Conservation (phyloP, 2,113 vertebrate genomes). For the Physeter macrocephalus region DNA sequence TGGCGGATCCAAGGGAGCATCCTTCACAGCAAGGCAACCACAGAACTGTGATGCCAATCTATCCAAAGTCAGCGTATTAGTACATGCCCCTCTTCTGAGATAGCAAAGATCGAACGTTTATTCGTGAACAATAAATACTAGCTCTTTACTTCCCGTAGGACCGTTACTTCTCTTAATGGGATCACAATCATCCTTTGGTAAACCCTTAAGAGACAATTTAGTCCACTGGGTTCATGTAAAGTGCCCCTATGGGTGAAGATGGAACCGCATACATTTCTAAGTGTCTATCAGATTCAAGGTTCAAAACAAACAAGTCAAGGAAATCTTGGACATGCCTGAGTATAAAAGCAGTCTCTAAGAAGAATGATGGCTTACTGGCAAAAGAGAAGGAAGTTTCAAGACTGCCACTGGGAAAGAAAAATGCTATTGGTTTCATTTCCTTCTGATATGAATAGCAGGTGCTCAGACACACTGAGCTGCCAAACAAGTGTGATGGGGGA, state of each 20-base stretch:
- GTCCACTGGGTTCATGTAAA: not conserved
- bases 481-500: not conserved
- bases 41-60: not conserved
- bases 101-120: not conserved
- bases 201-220: not conserved
- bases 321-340: not conserved
- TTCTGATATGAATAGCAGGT: slow-evolving; percentile 53
- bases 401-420: slow-evolving; percentile 26
- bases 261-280: not conserved
- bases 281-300: not conserved
- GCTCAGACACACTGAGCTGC: slow-evolving; percentile 39
- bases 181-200: not conserved
- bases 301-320: slow-evolving; percentile 6
- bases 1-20: not conserved
- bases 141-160: not conserved
- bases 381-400: slow-evolving; percentile 51
- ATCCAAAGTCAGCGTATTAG: slow-evolving; percentile 14
- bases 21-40: not conserved
- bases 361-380: slow-evolving; percentile 13
- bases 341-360: slow-evolving; percentile 32
- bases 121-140: not conserved
- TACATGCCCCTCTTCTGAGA: not conserved
- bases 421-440: slow-evolving; percentile 44
- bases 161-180: not conserved
- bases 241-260: not conserved